Percentiles rank a stretch among this genome's conserved stretches.
These are phyloP conservation scores for Muntiacus muntjak DNA, from an alignment of 2,113 vertebrate species.

Conservation along the genomic window DNA sequence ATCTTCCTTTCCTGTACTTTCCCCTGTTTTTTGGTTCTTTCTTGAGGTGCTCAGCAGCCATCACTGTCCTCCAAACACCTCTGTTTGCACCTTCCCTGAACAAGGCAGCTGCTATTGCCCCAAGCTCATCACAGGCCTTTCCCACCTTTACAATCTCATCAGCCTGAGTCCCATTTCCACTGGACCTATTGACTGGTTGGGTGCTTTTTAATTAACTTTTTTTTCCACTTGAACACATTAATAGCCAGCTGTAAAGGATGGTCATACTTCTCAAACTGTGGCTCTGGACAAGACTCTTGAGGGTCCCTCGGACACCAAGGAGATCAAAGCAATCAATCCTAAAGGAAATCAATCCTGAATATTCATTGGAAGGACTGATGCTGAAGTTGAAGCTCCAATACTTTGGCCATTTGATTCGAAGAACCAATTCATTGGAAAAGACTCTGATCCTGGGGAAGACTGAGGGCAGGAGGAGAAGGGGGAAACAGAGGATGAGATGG, in stretches of 20 bases:
- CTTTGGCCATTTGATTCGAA: not conserved
- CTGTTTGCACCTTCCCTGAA: not conserved
- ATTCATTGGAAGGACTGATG: not conserved
- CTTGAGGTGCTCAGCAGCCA: not conserved
- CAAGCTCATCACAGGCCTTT: not conserved
- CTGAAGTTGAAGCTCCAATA: not conserved
- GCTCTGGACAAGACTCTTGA: not conserved
- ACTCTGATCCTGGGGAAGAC: not conserved
- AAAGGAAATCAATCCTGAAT: not conserved
- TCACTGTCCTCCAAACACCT: not conserved
- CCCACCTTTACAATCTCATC: not conserved
- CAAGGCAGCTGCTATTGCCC: not conserved
- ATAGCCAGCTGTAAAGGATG: not conserved
- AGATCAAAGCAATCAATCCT: not conserved
- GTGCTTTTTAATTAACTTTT: not conserved
- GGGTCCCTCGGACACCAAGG: not conserved
- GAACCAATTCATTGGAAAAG: not conserved
- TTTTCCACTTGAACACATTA: not conserved
- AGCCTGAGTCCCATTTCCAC: not conserved
- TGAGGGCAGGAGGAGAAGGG: not conserved
- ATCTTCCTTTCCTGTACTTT: not conserved
- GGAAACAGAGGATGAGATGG: not conserved
- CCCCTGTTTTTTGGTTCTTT: not conserved
- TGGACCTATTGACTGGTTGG: not conserved
- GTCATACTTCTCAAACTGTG: not conserved